A percentile compares a stretch with the other conserved stretches of the same genome.
Conservation (phyloP, 2,797 vertebrate species). For the Pyrocephalus nanus region DNA sequence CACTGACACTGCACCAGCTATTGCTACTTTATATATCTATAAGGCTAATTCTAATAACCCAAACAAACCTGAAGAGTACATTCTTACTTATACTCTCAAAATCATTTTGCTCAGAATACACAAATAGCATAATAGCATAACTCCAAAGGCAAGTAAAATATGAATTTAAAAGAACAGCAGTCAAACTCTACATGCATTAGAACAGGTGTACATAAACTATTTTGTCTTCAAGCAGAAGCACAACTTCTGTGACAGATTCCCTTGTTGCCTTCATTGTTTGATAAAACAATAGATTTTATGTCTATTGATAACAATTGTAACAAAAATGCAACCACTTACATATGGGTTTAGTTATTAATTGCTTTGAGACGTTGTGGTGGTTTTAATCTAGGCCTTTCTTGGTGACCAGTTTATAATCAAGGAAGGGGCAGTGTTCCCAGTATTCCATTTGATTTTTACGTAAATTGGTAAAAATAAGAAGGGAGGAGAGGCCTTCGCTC, state of each 20-base stretch:
- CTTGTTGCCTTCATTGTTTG: background rate
- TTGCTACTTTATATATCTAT: background rate
- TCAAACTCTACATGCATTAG: background rate
- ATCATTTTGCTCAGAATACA: background rate
- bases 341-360: background rate
- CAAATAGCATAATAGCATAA: background rate
- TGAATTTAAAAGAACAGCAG: background rate
- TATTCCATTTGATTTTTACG: too few relatives aligned
- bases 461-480: too few relatives aligned
- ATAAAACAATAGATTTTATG: background rate
- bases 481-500: too few relatives aligned
- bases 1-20: background rate
- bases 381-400: too few relatives aligned
- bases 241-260: background rate
- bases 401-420: too few relatives aligned
- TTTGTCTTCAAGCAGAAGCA: background rate
- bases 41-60: background rate
- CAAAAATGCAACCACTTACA: background rate
- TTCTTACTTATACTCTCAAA: background rate
- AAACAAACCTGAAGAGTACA: background rate
- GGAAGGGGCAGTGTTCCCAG: too few relatives aligned
- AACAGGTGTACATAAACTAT: background rate
- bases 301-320: background rate
- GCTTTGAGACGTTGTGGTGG: background rate
- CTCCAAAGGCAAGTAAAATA: background rate